These are phyloP conservation scores for Rhopalosiphum padi DNA, from an alignment of 1,140 invertebrate species.

Conservation along the genomic window DNA sequence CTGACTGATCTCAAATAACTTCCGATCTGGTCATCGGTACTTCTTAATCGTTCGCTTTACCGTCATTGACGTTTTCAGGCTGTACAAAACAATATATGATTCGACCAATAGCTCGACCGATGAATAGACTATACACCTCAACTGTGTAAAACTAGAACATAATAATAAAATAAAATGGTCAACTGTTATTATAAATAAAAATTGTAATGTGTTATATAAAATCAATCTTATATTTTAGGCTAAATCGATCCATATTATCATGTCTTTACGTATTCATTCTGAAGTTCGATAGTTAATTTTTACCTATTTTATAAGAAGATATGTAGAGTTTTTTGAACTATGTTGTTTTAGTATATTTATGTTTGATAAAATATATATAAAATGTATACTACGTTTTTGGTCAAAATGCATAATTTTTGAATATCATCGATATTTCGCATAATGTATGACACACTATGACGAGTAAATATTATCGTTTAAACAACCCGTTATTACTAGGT, in stretches of 20 bases:
- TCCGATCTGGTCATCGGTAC: neutral
- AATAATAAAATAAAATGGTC: too few relatives aligned
- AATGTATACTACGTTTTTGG: neutral
- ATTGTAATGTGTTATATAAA: too few relatives aligned
- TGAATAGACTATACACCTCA: too few relatives aligned
- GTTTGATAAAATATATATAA: neutral
- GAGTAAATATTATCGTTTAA: neutral
- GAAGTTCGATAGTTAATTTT: too few relatives aligned
- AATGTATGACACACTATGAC: neutral
- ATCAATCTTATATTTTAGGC: too few relatives aligned
- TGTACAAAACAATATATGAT: neutral
- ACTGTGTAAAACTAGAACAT: too few relatives aligned
- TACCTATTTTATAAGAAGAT: too few relatives aligned
- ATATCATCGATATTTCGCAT: neutral
- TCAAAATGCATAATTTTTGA: neutral
- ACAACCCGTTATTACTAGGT: neutral
- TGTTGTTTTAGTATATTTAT: neutral
- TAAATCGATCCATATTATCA: too few relatives aligned
- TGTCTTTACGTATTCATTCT: too few relatives aligned
- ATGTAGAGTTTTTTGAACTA: neutral
- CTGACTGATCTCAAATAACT: neutral
- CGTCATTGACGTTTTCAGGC: neutral
- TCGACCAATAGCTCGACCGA: neutral
- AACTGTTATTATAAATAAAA: too few relatives aligned
- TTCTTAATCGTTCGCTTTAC: neutral